Percentiles rank a stretch among this genome's conserved stretches.
Evolutionary conservation across 2,888 invertebrate genomes (phyloP).

Genomic region (Anagyrus pseudococci): DNA sequence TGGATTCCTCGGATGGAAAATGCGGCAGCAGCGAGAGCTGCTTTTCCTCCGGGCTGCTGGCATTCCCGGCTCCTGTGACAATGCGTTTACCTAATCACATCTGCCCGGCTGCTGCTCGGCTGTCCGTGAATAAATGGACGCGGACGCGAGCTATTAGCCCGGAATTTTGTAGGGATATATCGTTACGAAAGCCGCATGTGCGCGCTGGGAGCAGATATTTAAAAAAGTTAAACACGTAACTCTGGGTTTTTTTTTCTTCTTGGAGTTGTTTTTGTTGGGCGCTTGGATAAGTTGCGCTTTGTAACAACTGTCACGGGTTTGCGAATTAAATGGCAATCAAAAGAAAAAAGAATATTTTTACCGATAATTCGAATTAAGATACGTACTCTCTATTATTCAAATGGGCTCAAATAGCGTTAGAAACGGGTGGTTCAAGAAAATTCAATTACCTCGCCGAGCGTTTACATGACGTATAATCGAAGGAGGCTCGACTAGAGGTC

Average conservation of each 20-base stretch:
- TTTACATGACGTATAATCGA: too few relatives aligned
- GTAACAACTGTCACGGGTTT: too few relatives aligned
- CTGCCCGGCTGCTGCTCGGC: not conserved
- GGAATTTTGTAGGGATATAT: not conserved
- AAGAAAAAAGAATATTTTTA: too few relatives aligned
- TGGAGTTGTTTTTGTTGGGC: not conserved
- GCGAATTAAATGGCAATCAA: too few relatives aligned
- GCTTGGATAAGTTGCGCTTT: too few relatives aligned
- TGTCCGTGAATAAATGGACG: not conserved
- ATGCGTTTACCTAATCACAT: not conserved
- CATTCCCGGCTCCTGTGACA: not conserved
- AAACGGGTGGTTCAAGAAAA: too few relatives aligned
- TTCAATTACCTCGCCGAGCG: too few relatives aligned
- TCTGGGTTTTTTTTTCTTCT: not conserved
- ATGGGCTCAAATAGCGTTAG: too few relatives aligned
- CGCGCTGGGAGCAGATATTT: too few relatives aligned
- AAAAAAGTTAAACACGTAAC: not conserved
- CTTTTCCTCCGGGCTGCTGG: not conserved
- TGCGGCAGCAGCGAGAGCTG: not conserved
- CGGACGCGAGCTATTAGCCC: not conserved
- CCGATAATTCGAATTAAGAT: too few relatives aligned
- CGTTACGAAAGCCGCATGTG: not conserved
- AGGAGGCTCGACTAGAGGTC: too few relatives aligned
- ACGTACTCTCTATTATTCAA: too few relatives aligned
- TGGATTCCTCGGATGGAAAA: slow-evolving; percentile 18